Conservation (phyloP, 2,797 vertebrate genomes). For the Sciurus vulgaris region DNA sequence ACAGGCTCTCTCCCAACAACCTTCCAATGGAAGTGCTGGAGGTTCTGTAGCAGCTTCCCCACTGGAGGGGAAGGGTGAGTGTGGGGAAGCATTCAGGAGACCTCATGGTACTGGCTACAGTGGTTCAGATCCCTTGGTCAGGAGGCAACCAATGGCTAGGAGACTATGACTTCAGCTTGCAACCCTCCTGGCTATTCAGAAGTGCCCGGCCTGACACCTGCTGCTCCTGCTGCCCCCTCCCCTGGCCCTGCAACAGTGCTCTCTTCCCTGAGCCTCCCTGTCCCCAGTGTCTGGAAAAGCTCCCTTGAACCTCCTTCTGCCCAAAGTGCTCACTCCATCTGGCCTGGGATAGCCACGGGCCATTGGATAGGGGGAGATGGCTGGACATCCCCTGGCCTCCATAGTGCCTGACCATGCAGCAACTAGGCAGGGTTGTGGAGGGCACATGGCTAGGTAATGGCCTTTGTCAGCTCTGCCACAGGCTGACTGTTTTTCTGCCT, state of each 20-base stretch:
- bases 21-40: not conserved
- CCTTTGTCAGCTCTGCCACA: not conserved
- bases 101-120: not conserved
- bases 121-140: not conserved
- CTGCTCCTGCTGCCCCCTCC: not conserved
- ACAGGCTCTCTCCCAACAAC: not conserved
- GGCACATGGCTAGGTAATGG: not conserved
- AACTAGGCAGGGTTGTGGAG: not conserved
- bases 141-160: no score
- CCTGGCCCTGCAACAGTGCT: not conserved
- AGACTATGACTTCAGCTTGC: not conserved
- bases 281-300: not conserved
- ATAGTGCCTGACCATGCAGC: not conserved
- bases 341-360: not conserved
- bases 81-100: not conserved
- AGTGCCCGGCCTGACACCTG: not conserved
- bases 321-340: not conserved
- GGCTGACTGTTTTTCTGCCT: slow-evolving; percentile 48
- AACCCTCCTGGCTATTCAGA: not conserved
- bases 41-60: not conserved
- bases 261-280: not conserved
- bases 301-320: not conserved
- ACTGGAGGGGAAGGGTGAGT: not conserved
- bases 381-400: not conserved
- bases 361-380: not conserved